Evolutionary conservation across 2,113 vertebrate genomes (phyloP).

Genomic region (Nothoprocta pentlandii): DNA sequence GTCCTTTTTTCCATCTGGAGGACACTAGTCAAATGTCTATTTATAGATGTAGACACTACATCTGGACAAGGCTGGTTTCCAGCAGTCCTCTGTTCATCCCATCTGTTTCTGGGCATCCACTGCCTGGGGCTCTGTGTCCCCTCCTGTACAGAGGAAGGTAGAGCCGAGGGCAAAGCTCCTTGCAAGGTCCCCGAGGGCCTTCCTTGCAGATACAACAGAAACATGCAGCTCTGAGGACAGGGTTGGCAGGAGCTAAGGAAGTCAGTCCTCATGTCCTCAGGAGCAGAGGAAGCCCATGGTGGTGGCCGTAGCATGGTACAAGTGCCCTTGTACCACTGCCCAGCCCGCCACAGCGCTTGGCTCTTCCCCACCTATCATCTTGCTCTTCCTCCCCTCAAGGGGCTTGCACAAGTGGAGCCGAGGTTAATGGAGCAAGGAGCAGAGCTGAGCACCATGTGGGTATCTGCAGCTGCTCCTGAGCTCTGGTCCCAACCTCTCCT

Average conservation of each 20-base stretch:
- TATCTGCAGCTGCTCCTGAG: neutral
- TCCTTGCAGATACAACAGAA: neutral
- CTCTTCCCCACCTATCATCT: accelerated
- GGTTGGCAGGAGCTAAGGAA: neutral
- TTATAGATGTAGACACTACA: neutral
- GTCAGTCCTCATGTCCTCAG: neutral
- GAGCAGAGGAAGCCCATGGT: neutral
- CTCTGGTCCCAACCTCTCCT: neutral
- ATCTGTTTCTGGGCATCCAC: neutral
- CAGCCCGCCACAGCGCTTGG: neutral
- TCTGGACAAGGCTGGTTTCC: constrained; percentile 40
- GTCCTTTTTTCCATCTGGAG: constrained; percentile 29
- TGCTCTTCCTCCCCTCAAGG: neutral
- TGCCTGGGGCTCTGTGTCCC: neutral
- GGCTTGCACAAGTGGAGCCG: neutral
- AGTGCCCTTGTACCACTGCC: neutral
- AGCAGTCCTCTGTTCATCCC: constrained; percentile 11
- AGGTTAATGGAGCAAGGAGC: constrained; percentile 44
- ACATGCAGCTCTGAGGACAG: neutral
- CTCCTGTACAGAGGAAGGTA: neutral
- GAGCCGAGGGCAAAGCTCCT: neutral
- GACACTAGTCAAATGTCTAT: constrained; percentile 27
- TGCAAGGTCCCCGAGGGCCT: neutral
- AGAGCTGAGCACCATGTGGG: neutral
- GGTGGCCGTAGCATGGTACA: accelerated